Conservation (phyloP, 2,888 invertebrate species). For the Zootermopsis nevadensis region DNA sequence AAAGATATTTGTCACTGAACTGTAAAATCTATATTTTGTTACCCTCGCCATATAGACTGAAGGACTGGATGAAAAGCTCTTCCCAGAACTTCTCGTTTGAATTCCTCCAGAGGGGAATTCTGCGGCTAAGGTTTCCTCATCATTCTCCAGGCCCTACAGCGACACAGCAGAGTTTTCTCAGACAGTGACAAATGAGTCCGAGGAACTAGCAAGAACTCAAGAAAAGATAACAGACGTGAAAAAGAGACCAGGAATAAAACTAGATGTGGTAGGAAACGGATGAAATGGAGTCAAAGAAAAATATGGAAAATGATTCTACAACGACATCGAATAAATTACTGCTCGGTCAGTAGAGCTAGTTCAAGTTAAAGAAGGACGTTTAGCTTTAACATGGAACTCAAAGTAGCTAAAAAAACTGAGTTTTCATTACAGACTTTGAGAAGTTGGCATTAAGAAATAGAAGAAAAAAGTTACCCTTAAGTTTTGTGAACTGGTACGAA, state of each 20-base stretch:
- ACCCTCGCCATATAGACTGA: too few relatives aligned
- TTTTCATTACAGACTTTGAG: constrained; percentile 12
- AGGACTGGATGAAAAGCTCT: too few relatives aligned
- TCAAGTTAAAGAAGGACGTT: background rate
- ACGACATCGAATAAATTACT: constrained; percentile 47
- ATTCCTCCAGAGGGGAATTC: constrained; percentile 23
- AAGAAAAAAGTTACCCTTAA: background rate
- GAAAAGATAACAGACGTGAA: constrained; percentile 17
- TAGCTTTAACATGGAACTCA: background rate
- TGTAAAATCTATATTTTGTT: too few relatives aligned
- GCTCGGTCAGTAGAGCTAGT: background rate
- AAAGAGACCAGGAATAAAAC: background rate
- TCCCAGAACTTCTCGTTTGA: background rate
- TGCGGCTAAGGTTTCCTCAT: constrained; percentile 18
- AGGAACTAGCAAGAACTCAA: constrained; percentile 23
- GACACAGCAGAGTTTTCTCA: background rate
- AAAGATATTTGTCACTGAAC: too few relatives aligned
- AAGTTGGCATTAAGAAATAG: background rate
- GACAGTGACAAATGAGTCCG: constrained; percentile 46
- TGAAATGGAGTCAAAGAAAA: constrained; percentile 40
- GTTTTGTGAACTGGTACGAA: background rate
- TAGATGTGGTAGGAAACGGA: constrained; percentile 38
- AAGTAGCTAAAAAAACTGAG: background rate
- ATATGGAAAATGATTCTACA: constrained; percentile 48
- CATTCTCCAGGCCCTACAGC: background rate